phyloP scores from a whole-genome alignment of 2,888 invertebrate species.

The Pteria penguin region DNA sequence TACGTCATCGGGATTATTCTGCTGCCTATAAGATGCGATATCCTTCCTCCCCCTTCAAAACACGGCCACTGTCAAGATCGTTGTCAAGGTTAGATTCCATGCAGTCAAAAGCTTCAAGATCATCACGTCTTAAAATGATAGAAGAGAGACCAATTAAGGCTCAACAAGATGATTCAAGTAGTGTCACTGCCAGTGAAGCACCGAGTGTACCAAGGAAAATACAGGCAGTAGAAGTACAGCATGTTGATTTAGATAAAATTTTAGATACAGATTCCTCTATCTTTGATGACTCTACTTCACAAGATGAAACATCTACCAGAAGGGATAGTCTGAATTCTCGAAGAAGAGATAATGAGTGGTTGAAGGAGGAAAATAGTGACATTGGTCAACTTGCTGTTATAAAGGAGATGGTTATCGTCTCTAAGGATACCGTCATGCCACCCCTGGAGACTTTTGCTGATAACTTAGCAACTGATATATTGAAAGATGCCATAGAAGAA shows the following conservation, averaged over 20 bases:
- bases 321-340: not conserved
- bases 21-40: constrained; percentile 64
- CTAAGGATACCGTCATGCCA: constrained; percentile 5
- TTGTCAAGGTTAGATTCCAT: constrained; percentile 15
- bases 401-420: constrained; percentile 10
- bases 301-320: not conserved
- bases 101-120: not conserved
- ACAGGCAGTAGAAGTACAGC: not conserved
- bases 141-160: not conserved
- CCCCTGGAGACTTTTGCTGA: constrained; percentile 27
- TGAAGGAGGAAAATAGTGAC: not conserved
- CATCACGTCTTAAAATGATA: not conserved
- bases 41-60: constrained; percentile 66
- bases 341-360: not conserved
- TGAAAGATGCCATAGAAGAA: constrained; percentile 24
- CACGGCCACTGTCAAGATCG: no score
- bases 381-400: constrained; percentile 20
- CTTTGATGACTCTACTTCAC: not conserved
- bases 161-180: not conserved
- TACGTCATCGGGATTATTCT: constrained; percentile 74
- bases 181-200: not conserved
- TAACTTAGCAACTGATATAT: constrained; percentile 23
- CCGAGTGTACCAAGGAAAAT: not conserved
- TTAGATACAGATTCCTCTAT: not conserved
- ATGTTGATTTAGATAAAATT: not conserved